Base-by-base conservation (phyloP, 2,888 invertebrate species). In the Ichneumoninae sp. region DNA sequence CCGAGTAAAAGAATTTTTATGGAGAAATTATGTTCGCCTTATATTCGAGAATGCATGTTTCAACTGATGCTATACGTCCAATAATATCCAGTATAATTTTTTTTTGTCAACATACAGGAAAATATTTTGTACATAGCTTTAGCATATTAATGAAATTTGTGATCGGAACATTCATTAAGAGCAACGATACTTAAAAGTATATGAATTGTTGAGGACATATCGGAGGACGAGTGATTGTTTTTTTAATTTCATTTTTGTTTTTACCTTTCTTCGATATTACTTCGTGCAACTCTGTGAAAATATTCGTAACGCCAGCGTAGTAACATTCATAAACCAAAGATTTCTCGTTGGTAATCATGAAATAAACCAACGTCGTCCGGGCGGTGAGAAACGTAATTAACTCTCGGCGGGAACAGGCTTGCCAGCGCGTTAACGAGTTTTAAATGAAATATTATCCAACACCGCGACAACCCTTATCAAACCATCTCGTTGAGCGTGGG, bases 401-500 rank as follows among this genome's bases (percentile, higher is more conserved):
- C 65, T 76, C 66, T 40, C 76, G 33, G 54, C 52, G 66, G 40
- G 50, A 75, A 75, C 74, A 75, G 66, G 36, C 52, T 76, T 52
- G 50, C 36, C 68, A 19, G 50, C 76, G 76, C 76, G 76, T 66
- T 76, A 76, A 76, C 66, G 76, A 76, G 76, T 76, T 76, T 76
- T 66, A 76, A 76, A 76, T 76, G 76, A 76, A 76, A 66, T 76
- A 76, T 76, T 66, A 76, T 76, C 76, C 76, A 76, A 76, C 76
- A 76, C 52, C 52, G 76, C 50, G 66, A 66, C 66, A 26, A 66
- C 40, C 76, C 66, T 76, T 76, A 76, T 76, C 76, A 76, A 76
- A 76, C 76, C 76, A 66, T 76, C 76, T 76, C 76, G 66, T 65
- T 66, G 76, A 65, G 52, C 33, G 40, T 5, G 16, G 36, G 16